These are phyloP conservation scores for Machimus atricapillus DNA, from an alignment of 2,888 invertebrate genomes.

Conservation along the genomic window DNA sequence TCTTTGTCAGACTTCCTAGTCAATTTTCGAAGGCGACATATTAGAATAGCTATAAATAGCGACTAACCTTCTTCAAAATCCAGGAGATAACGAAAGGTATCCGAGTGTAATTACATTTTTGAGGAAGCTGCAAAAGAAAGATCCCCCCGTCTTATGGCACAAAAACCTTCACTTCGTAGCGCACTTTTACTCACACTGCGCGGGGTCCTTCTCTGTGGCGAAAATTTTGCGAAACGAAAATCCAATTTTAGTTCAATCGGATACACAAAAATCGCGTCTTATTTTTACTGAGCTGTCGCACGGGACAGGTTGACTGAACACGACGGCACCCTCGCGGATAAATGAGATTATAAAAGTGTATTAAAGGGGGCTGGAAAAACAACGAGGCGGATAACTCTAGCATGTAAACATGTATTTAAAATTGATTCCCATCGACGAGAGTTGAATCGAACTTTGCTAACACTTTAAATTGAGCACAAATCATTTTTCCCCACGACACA, in stretches of 20 bases:
- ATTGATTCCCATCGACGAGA: conserved; percentile 3
- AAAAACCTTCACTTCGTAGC: background rate
- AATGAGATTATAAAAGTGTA: background rate
- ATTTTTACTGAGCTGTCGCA: background rate
- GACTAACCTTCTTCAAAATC: conserved; percentile 12
- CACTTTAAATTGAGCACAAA: background rate
- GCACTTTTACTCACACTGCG: background rate
- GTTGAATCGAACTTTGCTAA: background rate
- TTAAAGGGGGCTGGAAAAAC: background rate
- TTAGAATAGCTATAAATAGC: conserved; percentile 10
- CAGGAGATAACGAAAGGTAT: background rate
- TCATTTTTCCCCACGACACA: background rate
- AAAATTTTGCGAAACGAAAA: conserved; percentile 23
- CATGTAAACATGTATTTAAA: conserved; percentile 20
- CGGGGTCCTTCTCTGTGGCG: background rate
- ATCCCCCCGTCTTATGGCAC: background rate
- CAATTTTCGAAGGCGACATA: background rate
- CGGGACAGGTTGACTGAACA: conserved; percentile 2
- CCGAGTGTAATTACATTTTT: conserved; percentile 23
- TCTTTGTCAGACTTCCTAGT: background rate
- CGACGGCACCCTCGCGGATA: background rate
- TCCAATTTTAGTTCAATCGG: conserved; percentile 33
- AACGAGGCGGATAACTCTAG: background rate
- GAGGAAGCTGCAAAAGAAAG: background rate
- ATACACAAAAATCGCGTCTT: conserved; percentile 17